A percentile compares a stretch with the other conserved stretches of the same genome.
phyloP scores from a whole-genome alignment of 1,140 invertebrate species.

The Drosophila aff. region DNA sequence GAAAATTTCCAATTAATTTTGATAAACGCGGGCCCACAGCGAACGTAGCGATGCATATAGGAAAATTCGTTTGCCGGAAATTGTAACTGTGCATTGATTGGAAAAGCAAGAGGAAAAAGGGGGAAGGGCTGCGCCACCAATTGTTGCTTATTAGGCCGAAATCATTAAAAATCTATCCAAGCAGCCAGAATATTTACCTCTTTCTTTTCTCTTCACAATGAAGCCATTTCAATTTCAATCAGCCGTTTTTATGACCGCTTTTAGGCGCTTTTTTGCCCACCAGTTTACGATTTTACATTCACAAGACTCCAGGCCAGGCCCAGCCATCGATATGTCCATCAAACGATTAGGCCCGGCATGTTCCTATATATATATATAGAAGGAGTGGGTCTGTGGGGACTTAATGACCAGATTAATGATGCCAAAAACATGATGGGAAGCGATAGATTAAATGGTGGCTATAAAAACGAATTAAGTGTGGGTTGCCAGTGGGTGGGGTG shows the following conservation, averaged over 20 bases:
- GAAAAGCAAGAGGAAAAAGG: slow-evolving; percentile 1
- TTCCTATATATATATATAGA: neutral
- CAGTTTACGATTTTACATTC: slow-evolving; percentile 61
- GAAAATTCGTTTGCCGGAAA: slow-evolving; percentile 62
- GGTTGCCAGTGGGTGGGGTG: slow-evolving; percentile 8
- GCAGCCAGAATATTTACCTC: slow-evolving; percentile 8
- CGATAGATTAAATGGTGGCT: slow-evolving; percentile 49
- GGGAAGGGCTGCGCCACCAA: slow-evolving; percentile 44
- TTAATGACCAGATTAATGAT: slow-evolving; percentile 61
- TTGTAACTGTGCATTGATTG: slow-evolving; percentile 69
- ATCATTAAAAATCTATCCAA: slow-evolving; percentile 68
- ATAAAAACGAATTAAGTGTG: slow-evolving; percentile 42
- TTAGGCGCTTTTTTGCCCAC: slow-evolving; percentile 47
- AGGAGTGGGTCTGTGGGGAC: slow-evolving; percentile 28
- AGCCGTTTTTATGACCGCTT: slow-evolving; percentile 58
- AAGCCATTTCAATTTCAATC: slow-evolving; percentile 69
- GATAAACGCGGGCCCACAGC: slow-evolving; percentile 69
- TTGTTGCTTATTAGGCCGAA: slow-evolving; percentile 80
- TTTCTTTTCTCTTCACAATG: slow-evolving; percentile 49
- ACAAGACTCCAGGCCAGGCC: slow-evolving; percentile 40
- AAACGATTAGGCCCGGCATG: slow-evolving; percentile 61
- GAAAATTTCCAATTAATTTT: slow-evolving; percentile 84
- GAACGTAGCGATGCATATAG: slow-evolving; percentile 32
- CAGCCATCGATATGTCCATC: slow-evolving; percentile 48
- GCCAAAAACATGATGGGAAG: slow-evolving; percentile 59